These are phyloP conservation scores for Crossoptilon crossoptilon DNA, from an alignment of 2,797 vertebrate species.

Conservation along the genomic window DNA sequence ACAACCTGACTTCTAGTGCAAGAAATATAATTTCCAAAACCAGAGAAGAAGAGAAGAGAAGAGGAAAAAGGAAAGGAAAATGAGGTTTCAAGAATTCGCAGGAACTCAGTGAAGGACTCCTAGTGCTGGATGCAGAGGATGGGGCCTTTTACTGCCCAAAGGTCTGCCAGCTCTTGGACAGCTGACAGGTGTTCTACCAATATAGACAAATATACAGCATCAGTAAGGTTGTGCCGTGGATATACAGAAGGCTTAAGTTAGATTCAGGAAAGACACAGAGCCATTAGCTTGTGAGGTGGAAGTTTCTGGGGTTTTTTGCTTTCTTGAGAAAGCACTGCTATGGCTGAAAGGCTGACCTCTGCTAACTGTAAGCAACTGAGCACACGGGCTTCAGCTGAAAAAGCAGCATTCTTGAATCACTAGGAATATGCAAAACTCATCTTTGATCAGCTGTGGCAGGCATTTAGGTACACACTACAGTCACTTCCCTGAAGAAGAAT, in stretches of 20 bases:
- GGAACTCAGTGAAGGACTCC: neutral
- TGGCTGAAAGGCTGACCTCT: neutral
- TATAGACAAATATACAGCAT: neutral
- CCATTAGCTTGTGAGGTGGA: neutral
- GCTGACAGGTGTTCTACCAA: neutral
- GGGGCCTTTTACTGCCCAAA: neutral
- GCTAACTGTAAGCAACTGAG: neutral
- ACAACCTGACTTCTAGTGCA: neutral
- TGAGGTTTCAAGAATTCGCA: neutral
- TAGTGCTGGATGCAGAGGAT: neutral
- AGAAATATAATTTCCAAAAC: neutral
- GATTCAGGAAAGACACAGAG: neutral
- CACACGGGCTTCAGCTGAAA: neutral
- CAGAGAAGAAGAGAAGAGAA: neutral
- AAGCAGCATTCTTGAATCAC: neutral
- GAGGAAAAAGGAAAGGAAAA: neutral
- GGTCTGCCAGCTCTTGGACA: neutral
- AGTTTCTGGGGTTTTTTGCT: neutral
- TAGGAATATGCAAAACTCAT: neutral
- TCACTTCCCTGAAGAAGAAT: neutral
- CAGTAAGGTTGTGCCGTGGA: fast-evolving
- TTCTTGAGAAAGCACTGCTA: neutral
- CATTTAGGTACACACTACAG: neutral
- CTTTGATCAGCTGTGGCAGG: neutral
- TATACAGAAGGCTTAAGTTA: neutral